Evolutionary conservation across 2,888 invertebrate species (phyloP).

Genomic region (Acholoe squamosa): DNA sequence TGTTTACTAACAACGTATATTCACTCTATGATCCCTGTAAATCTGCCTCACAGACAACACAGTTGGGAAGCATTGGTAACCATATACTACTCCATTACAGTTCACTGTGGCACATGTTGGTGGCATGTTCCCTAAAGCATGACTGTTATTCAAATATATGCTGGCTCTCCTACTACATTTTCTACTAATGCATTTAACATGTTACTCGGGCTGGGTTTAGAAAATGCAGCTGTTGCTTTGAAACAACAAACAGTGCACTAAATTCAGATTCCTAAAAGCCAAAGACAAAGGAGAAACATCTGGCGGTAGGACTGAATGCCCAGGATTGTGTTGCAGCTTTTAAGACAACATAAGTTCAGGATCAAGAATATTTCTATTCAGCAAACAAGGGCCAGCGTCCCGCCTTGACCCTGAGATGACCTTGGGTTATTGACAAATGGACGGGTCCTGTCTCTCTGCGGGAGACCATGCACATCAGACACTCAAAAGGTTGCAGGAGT

Average conservation of each 20-base stretch:
- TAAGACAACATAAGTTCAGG: slow-evolving; percentile 3
- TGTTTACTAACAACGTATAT: too few relatives aligned
- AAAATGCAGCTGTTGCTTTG: background rate
- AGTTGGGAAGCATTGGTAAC: too few relatives aligned
- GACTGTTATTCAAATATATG: slow-evolving; percentile 11
- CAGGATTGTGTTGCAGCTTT: background rate
- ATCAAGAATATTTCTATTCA: background rate
- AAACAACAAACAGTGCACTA: slow-evolving; percentile 8
- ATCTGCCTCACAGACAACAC: too few relatives aligned
- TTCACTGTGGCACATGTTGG: background rate
- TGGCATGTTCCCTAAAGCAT: background rate
- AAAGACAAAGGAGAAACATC: background rate
- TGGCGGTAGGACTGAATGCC: background rate
- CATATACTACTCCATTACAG: background rate
- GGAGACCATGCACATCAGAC: background rate
- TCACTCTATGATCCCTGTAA: too few relatives aligned
- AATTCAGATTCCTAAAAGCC: slow-evolving; percentile 12
- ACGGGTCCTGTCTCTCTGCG: background rate
- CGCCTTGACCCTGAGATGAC: slow-evolving; percentile 6
- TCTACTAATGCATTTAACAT: slow-evolving; percentile 28
- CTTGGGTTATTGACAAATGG: slow-evolving; percentile 10
- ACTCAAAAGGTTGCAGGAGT: background rate
- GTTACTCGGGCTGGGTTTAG: background rate
- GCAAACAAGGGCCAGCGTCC: background rate
- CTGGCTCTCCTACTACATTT: background rate